Base-by-base conservation (phyloP, 2,797 vertebrate species). In the Enteromius viviparus region DNA sequence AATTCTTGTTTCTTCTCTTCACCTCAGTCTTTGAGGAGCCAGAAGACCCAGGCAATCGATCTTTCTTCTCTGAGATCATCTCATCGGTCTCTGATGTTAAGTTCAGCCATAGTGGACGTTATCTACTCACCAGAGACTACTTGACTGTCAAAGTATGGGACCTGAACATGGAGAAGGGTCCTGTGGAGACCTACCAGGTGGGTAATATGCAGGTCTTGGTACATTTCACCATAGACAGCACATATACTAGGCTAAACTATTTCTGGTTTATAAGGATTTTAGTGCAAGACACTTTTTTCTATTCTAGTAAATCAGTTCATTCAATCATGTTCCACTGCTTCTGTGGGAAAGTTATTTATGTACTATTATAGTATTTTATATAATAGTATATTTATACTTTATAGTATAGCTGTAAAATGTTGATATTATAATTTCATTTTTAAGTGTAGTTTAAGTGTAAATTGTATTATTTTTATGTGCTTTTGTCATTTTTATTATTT, bases 111-210 rank as follows among this genome's bases (percentile, higher is more conserved):
- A 99, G 96, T 0, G 98, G 98, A 81, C 96, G 98, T 70, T 98
- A 98, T 92, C 95, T 99, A 95, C 95, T 99, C 88, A 99, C 98
- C 51, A 95, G 98, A 89, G 98, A 99, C 94, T 99, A 99, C 94
- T 97, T 99, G 93, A 99, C 98, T 10, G 96, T 96, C 89, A 99
- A 99, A 91, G 98, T 99, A 91, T 99, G 98, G 98, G 98, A 99
- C 92, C 93, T 99, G 84, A 96, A 99, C 93, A 99, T 99, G 98
- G 98, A 99, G 92, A 98, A 98, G 51, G 96, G 96, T 87, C 98
- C 98, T 0, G 95, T 99, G 81, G 98, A 99, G 92, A 99, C 97
- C 0, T 99, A 98, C 91, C 98, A 99, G 96, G 98, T 86, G n/a
- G 9, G 81, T 71, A 58, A 53, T 34, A 32, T 26, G 34, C 19